Percentiles rank a stretch among this genome's conserved stretches.
Conservation (phyloP, 2,113 vertebrate genomes). For the Micronycteris hirsuta region DNA sequence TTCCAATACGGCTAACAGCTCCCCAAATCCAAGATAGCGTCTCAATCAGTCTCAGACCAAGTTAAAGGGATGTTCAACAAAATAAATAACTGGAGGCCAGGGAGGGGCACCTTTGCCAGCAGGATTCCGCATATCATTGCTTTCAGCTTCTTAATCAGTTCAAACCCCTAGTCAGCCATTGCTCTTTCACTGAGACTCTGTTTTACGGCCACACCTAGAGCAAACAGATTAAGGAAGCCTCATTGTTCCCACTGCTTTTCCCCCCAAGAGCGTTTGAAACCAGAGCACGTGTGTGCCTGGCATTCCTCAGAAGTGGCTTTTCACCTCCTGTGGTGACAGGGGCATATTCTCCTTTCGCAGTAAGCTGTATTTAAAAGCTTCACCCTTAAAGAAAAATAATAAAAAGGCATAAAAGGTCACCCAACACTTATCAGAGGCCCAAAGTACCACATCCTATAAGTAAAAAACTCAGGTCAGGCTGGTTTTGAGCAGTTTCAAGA, state of each 20-base stretch:
- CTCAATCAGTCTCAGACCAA: slow-evolving; percentile 76
- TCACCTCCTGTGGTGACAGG: not conserved
- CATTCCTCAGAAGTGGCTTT: slow-evolving; percentile 46
- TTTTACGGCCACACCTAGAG: not conserved
- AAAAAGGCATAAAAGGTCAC: not conserved
- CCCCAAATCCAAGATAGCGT: slow-evolving; percentile 63
- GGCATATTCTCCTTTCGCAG: not conserved
- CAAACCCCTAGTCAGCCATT: slow-evolving; percentile 75
- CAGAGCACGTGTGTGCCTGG: not conserved
- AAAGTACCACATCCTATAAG: not conserved
- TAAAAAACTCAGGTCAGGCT: not conserved
- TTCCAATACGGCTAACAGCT: slow-evolving; percentile 71
- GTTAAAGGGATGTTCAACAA: slow-evolving; percentile 69
- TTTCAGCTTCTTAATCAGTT: slow-evolving; percentile 77
- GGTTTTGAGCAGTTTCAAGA: not conserved
- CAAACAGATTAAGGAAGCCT: slow-evolving; percentile 65
- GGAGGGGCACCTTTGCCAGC: slow-evolving; percentile 66
- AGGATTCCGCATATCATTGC: slow-evolving; percentile 76
- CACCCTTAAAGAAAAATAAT: not conserved
- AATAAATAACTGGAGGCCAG: slow-evolving; percentile 69
- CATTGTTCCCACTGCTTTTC: slow-evolving; percentile 34
- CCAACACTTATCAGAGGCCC: not conserved
- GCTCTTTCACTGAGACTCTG: slow-evolving; percentile 59
- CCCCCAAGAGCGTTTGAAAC: not conserved
- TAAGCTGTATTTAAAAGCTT: not conserved